A percentile compares a stretch with the other conserved stretches of the same genome.
phyloP scores from a whole-genome alignment of 2,797 vertebrate species.

The Chelidonichthys spinosus region DNA sequence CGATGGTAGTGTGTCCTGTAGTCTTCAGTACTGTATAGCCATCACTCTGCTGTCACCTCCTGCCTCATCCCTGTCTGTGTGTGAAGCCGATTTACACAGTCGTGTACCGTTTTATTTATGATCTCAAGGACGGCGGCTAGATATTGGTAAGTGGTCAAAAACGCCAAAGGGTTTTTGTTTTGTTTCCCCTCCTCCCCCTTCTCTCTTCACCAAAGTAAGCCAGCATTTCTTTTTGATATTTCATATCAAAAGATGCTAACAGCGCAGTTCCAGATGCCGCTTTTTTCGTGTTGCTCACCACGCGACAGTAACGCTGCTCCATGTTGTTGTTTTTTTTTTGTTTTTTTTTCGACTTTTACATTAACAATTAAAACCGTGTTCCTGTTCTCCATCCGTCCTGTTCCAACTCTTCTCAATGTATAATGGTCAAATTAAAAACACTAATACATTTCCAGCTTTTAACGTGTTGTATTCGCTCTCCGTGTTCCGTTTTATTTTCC shows the following conservation, averaged over 20 bases:
- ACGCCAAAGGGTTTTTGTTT: conserved; percentile 17
- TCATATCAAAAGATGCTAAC: conserved; percentile 60
- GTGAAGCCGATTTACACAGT: conserved; percentile 32
- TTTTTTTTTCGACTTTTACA: conserved; percentile 21
- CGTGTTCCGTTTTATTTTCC: conserved; percentile 13
- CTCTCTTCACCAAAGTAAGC: conserved; percentile 39
- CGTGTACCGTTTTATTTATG: conserved; percentile 28
- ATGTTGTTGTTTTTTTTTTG: too few species aligned
- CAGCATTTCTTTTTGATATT: conserved; percentile 61
- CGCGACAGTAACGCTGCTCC: conserved; percentile 30
- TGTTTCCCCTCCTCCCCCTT: neutral
- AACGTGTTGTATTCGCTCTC: conserved; percentile 27
- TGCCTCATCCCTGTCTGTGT: conserved; percentile 43
- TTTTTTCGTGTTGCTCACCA: conserved; percentile 32
- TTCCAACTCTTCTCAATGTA: conserved; percentile 8
- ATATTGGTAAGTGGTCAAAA: conserved; percentile 71
- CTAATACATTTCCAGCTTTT: conserved; percentile 33
- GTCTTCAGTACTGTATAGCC: conserved; percentile 39
- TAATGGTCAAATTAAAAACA: neutral
- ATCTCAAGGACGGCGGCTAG: conserved; percentile 38
- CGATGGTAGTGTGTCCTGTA: conserved; percentile 39
- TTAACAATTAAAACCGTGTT: conserved; percentile 16
- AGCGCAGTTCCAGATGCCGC: conserved; percentile 48
- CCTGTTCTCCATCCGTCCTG: conserved; percentile 39
- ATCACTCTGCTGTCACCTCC: conserved; percentile 38